phyloP scores from a whole-genome alignment of 2,888 invertebrate species.

The Acrobeloides nanus region DNA sequence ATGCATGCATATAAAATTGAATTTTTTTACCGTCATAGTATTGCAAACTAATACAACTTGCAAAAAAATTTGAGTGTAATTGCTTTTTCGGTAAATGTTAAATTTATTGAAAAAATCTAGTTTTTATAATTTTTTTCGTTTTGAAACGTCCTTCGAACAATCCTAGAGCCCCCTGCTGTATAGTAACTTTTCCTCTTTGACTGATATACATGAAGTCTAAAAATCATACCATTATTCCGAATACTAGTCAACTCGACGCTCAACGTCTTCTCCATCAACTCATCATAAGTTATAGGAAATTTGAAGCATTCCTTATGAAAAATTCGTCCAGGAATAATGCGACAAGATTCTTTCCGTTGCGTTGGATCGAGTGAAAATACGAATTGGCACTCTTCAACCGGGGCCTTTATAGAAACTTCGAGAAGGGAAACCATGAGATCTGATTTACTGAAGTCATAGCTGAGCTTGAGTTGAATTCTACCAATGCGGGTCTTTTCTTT shows the following conservation, averaged over 20 bases:
- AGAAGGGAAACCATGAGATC: slow-evolving; percentile 21
- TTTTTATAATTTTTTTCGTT: no score
- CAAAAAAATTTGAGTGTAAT: no score
- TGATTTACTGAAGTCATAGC: slow-evolving; percentile 23
- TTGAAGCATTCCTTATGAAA: slow-evolving; percentile 13
- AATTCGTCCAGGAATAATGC: background rate
- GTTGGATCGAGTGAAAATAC: slow-evolving; percentile 5
- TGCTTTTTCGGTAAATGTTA: no score
- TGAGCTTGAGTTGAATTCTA: slow-evolving; percentile 21
- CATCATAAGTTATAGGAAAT: slow-evolving; percentile 26
- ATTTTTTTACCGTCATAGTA: no score
- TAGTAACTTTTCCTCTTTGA: no score
- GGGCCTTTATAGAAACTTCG: slow-evolving; percentile 5
- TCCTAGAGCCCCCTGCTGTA: no score
- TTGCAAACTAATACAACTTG: no score
- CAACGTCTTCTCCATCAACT: slow-evolving; percentile 20
- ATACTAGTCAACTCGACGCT: slow-evolving; percentile 15
- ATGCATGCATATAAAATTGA: no score
- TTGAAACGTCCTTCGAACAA: no score
- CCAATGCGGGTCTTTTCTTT: slow-evolving; percentile 13
- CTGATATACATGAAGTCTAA: no score
- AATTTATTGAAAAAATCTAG: no score
- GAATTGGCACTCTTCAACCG: slow-evolving; percentile 16
- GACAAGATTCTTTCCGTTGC: slow-evolving; percentile 4
- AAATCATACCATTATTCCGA: background rate